Conservation (phyloP, 2,113 vertebrate species). For the Heterocephalus glaber region DNA sequence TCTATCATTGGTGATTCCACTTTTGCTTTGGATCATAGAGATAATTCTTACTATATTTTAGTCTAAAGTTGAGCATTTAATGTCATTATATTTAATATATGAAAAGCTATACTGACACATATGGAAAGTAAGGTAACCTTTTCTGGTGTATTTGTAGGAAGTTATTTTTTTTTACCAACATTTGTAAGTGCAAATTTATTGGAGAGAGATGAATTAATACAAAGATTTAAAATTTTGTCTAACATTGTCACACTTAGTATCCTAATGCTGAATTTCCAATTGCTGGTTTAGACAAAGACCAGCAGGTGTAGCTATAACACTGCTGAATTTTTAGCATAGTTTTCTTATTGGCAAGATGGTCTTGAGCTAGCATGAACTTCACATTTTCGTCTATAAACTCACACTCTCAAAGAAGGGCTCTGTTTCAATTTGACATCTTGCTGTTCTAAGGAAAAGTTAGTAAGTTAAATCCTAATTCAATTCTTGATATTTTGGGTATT, state of each 20-base stretch:
- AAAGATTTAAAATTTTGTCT: neutral
- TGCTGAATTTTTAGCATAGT: neutral
- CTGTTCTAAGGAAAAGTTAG: neutral
- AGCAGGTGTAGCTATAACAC: constrained; percentile 66
- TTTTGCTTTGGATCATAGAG: neutral
- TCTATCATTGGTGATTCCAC: neutral
- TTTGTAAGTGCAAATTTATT: neutral
- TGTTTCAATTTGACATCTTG: neutral
- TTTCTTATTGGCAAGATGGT: neutral
- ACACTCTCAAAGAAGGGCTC: neutral
- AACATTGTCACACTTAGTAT: neutral
- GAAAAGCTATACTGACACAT: neutral
- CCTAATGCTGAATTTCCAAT: neutral
- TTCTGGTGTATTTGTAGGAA: neutral
- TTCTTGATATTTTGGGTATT: neutral
- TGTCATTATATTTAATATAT: neutral
- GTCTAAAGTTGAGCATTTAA: constrained; percentile 9
- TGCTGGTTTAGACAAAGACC: constrained; percentile 31
- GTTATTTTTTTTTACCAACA: neutral
- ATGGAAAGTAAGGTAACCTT: neutral
- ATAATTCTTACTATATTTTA: neutral
- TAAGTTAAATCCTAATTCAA: neutral
- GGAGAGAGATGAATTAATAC: neutral
- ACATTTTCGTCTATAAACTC: neutral
- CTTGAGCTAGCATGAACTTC: neutral